Evolutionary conservation across 2,888 invertebrate genomes (phyloP), one percentile per base, ranked within the genome.

Genomic region (Orchesellides sinensis): DNA sequence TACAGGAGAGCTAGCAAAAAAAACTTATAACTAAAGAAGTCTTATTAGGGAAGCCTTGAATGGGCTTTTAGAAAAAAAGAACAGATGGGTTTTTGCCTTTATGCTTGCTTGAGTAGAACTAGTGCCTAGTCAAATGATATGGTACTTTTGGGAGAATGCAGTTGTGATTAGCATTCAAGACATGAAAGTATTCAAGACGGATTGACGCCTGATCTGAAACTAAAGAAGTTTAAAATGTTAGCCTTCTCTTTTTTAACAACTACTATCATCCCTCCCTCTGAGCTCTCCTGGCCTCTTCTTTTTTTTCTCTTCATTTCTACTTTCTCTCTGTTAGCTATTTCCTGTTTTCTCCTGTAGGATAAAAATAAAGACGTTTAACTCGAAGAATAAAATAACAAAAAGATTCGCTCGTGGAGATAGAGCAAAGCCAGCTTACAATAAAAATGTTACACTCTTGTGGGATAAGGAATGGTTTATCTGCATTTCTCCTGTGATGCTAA

Each of bases 151-250:
- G 80, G 80, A 80, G 80, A 80, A 80, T 80, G 80, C 80, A 80
- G 66, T 72, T 80, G 72, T 73, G 80, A 80, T 80, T 80, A 80
- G 80, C 80, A 80, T 80, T 80, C 80, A 72, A 49, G 49, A 54
- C 80, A 80, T 56, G 72, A 73, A 72, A 66, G 72, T 73, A 66
- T 80, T 80, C 80, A 80, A 80, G 80, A 80, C 80, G 80, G 80
- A 80, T 80, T 80, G 80, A 80, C 72, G 80, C 80, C 80, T 80
- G 80, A 80, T 80, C 80, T 80, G 80, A 80, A 80, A 80, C 80
- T 80, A 80, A 80, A 79, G 79, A 52, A 79, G 79, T 79, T 79
- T 79, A 79, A 79, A 79, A 70, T 79, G 79, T 70, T 79, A 65
- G 70, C 49, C 49, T 63, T 75, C 74, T 40, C 63, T 32, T 63